phyloP scores from a whole-genome alignment of 2,888 invertebrate species.

The Agriotes lineatus region DNA sequence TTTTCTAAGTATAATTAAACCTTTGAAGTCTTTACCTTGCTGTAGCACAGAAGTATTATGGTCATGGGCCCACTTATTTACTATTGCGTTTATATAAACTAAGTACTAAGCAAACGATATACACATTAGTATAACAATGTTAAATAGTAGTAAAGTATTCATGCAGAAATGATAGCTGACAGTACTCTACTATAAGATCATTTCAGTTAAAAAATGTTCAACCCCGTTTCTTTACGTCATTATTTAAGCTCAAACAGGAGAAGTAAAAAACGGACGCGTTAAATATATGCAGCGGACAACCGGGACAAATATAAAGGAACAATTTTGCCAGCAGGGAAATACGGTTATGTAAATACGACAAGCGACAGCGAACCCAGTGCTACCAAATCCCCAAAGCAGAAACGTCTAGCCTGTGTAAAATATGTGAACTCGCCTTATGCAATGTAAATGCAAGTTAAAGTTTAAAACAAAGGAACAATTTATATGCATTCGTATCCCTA shows the following conservation, averaged over 20 bases:
- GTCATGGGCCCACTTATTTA: no score
- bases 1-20: no score
- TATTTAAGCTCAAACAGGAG: constrained; percentile 29
- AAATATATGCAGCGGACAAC: constrained; percentile 38
- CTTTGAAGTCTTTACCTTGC: no score
- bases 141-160: no score
- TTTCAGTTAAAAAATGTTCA: constrained; percentile 12
- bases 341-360: constrained; percentile 42
- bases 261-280: constrained; percentile 31
- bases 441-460: constrained; percentile 34
- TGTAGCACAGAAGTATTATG: no score
- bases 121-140: no score
- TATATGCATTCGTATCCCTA: constrained; percentile 19
- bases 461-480: constrained; percentile 33
- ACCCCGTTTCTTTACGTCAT: constrained; percentile 18
- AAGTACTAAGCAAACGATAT: no score
- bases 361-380: constrained; percentile 37
- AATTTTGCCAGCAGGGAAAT: constrained; percentile 41
- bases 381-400: constrained; percentile 39
- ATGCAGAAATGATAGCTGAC: background rate
- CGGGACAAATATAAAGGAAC: constrained; percentile 41
- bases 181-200: background rate
- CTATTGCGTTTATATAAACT: no score
- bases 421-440: constrained; percentile 34
- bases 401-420: constrained; percentile 36